A percentile compares a stretch with the other conserved stretches of the same genome.
Conservation (phyloP, 2,113 vertebrate species). For the Pluvialis apricaria region DNA sequence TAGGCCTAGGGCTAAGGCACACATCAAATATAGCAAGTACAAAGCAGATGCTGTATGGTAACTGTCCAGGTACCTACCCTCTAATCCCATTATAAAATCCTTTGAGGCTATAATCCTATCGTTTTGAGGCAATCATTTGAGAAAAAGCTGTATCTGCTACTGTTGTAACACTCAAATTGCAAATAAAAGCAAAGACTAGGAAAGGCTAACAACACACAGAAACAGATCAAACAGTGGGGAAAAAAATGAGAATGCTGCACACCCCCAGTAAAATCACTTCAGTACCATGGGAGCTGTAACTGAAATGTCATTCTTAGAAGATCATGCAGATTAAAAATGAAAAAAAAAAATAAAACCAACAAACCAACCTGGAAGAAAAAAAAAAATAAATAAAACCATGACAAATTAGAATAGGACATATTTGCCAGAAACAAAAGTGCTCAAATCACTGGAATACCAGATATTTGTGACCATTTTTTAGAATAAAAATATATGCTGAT, state of each 20-base stretch:
- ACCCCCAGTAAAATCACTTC: not conserved
- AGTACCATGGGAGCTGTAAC: not conserved
- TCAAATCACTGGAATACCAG: not conserved
- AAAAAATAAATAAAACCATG: not conserved
- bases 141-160: not conserved
- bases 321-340: not conserved
- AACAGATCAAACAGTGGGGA: not conserved
- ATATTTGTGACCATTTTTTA: not conserved
- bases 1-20: not conserved
- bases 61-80: not conserved
- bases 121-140: not conserved
- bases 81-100: slow-evolving; percentile 31
- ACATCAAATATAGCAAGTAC: not conserved
- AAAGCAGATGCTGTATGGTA: not conserved
- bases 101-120: slow-evolving; percentile 8
- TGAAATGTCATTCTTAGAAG: not conserved
- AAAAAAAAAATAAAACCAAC: not conserved
- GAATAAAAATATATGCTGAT: not conserved
- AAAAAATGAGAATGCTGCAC: not conserved
- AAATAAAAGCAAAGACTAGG: slow-evolving; percentile 18
- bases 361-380: not conserved
- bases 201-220: not conserved
- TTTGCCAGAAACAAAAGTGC: not conserved
- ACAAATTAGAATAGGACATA: not conserved
- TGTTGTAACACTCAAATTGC: not conserved